phyloP scores from a whole-genome alignment of 2,888 invertebrate species.

The Linnaemya tessellans region DNA sequence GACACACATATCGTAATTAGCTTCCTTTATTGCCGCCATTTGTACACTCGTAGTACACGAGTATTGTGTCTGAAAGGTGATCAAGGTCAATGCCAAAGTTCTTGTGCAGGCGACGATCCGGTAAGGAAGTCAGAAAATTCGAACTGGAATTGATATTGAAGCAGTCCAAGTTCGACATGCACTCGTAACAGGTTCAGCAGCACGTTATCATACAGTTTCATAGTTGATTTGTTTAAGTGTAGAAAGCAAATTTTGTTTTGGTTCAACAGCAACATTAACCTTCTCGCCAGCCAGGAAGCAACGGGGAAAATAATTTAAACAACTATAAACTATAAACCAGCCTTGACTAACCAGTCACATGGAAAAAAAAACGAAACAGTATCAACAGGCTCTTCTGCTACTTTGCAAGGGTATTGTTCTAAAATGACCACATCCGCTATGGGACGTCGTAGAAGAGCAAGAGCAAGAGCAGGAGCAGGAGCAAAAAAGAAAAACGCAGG shows the following conservation, averaged over 20 bases:
- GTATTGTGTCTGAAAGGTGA: no score
- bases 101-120: not conserved
- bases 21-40: not conserved
- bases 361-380: conserved; percentile 53
- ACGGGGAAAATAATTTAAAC: conserved; percentile 27
- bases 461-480: not conserved
- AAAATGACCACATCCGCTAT: conserved; percentile 69
- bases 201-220: not conserved
- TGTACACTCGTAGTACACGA: conserved; percentile 16
- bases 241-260: conserved; percentile 21
- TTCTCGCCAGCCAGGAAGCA: conserved; percentile 49
- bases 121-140: no score
- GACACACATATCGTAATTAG: conserved; percentile 52
- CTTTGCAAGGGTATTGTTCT: conserved; percentile 64
- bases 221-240: conserved; percentile 32
- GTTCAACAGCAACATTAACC: conserved; percentile 58
- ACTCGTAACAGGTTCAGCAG: not conserved
- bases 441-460: conserved; percentile 40
- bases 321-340: conserved; percentile 58
- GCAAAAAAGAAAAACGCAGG: conserved; percentile 50
- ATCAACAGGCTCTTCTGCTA: conserved; percentile 68
- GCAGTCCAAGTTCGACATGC: not conserved
- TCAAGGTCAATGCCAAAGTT: no score
- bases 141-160: no score
- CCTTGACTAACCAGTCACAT: conserved; percentile 65